Evolutionary conservation across 2,888 invertebrate species (phyloP), one percentile per base, ranked within the genome.

Genomic region (Tanytarsus gracilentus): DNA sequence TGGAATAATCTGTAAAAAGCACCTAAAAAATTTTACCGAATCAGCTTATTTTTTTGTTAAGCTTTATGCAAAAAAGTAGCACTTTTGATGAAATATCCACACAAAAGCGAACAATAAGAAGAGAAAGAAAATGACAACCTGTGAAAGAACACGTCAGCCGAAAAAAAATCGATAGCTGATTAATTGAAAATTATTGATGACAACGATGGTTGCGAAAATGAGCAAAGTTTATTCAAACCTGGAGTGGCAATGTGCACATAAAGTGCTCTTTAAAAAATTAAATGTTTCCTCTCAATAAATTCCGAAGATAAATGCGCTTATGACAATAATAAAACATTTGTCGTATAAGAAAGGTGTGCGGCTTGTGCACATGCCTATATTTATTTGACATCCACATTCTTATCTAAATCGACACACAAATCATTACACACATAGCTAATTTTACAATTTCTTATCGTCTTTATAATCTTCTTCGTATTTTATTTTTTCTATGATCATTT

Each of bases 111-210:
- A n/a, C n/a, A n/a, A 33, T 9, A 9, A 33, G 33, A 9, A 33
- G 33, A 9, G n/a, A 33, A 33, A 5, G 16, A 40, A 40, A n/a
- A n/a, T n/a, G n/a, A n/a, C n/a, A 49, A 55, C 55, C 39, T 55
- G 55, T 25, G 21, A 8, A 26, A 36, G 26, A 40, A 33, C 55
- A 55, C 55, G 55, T 55, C 55, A 40, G 27, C 55, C 26, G 36
- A 25, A 23, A 21, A 33, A 25, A 18, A 44, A 11, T 11, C 11
- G 23, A 18, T 6, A 23, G n/a, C 4, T 18, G 44, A 44, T 9
- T 9, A 21, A 40, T 9, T 18, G 16, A 14, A 18, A 18, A 40
- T 7, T 4, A 16, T 9, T 4, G 14, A 36, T n/a, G 6, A 44
- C 18, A 44, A 44, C 18, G 23, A 44, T 44, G 21, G 44, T 23